Percentiles rank a stretch among this genome's conserved stretches.
These are phyloP conservation scores for Cerceris rybyensis DNA, from an alignment of 2,888 invertebrate species.

Conservation along the genomic window DNA sequence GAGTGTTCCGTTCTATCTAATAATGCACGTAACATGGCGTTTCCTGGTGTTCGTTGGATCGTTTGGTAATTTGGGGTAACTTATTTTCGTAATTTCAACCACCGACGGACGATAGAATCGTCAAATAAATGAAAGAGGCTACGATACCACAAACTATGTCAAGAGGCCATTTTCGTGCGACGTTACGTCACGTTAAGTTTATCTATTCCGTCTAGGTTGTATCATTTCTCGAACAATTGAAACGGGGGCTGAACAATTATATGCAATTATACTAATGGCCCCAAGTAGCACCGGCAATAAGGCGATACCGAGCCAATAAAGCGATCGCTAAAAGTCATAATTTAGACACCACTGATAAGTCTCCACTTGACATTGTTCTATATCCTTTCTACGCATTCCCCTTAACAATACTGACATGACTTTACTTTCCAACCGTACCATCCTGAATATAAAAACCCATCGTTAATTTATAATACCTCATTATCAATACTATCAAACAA, in stretches of 20 bases:
- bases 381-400: background rate
- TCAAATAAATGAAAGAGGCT: no score
- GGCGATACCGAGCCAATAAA: constrained; percentile 45
- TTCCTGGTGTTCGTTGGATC: background rate
- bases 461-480: no score
- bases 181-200: constrained; percentile 22
- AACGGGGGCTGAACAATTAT: constrained; percentile 54
- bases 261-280: constrained; percentile 50
- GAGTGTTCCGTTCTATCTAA: constrained; percentile 11
- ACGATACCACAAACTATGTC: no score
- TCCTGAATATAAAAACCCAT: no score
- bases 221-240: constrained; percentile 45
- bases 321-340: constrained; percentile 29
- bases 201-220: constrained; percentile 36
- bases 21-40: background rate
- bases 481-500: no score
- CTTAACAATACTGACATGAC: no score
- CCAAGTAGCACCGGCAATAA: constrained; percentile 34
- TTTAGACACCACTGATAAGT: constrained; percentile 40
- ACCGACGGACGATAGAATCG: no score
- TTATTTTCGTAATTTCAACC: no score
- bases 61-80: no score
- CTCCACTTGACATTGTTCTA: constrained; percentile 31
- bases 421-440: no score
- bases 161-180: constrained; percentile 3